Evolutionary conservation across 2,797 vertebrate genomes (phyloP).

Genomic region (Scolopax bukidnonensis): DNA sequence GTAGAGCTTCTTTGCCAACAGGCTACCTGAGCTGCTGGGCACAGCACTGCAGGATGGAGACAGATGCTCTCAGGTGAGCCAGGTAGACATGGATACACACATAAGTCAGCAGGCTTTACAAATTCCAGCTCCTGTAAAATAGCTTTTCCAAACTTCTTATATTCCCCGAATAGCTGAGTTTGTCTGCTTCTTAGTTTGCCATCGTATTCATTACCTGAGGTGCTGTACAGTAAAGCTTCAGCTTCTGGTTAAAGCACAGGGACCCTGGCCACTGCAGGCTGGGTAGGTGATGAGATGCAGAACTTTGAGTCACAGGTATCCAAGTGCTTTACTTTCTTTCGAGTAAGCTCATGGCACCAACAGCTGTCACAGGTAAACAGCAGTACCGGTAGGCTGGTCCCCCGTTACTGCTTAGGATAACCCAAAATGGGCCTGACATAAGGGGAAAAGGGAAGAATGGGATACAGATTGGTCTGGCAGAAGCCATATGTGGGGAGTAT

Average conservation of each 20-base stretch:
- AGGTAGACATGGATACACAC: rapidly evolving
- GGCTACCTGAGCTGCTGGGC: not conserved
- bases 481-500: no score
- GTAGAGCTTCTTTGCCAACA: not conserved
- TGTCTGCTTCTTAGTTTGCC: not conserved
- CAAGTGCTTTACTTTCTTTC: not conserved
- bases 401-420: not conserved
- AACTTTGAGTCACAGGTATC: not conserved
- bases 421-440: not conserved
- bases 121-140: not conserved
- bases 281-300: not conserved
- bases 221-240: not conserved
- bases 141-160: not conserved
- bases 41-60: rapidly evolving
- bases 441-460: not conserved
- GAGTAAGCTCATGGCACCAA: not conserved
- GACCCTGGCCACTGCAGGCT: rapidly evolving
- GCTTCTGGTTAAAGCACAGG: not conserved
- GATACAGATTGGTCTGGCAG: not conserved
- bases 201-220: rapidly evolving
- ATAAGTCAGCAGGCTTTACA: not conserved
- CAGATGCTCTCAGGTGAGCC: not conserved
- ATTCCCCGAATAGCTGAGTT: not conserved
- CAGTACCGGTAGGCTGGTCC: not conserved
- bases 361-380: not conserved